A percentile compares a stretch with the other conserved stretches of the same genome.
Conservation (phyloP, 2,888 invertebrate species). For the Hololepta plana region DNA sequence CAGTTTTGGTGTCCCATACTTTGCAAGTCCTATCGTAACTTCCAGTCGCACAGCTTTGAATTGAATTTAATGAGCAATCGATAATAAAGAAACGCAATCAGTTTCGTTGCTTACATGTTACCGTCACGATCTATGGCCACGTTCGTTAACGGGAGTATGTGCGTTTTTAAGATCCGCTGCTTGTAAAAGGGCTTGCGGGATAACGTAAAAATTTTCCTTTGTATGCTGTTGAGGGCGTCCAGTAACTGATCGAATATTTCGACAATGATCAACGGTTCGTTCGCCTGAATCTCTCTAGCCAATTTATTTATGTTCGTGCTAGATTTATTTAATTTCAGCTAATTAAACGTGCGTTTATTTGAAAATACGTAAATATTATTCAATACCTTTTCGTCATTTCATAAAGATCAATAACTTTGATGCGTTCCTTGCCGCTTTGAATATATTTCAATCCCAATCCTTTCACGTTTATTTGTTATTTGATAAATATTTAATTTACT, state of each 20-base stretch:
- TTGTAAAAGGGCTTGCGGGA: constrained; percentile 1
- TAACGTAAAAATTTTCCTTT: constrained; percentile 1
- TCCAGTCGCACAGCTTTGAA: constrained; percentile 56
- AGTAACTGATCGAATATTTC: neutral
- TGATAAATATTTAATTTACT: too few species aligned
- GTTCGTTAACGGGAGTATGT: constrained; percentile 1
- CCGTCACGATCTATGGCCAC: neutral
- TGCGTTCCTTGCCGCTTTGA: neutral
- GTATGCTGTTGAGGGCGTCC: neutral
- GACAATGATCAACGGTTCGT: neutral
- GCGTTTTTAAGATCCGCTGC: neutral
- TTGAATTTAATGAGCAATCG: constrained; percentile 3
- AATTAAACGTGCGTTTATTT: too few species aligned
- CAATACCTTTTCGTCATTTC: neutral
- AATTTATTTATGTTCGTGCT: too few species aligned
- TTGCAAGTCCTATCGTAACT: constrained; percentile 76
- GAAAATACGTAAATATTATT: too few species aligned
- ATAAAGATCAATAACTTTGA: constrained; percentile 1
- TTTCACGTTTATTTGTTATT: too few species aligned
- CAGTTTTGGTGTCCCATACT: constrained; percentile 56
- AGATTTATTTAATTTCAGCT: too few species aligned
- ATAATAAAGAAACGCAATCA: too few species aligned
- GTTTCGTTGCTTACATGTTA: too few species aligned
- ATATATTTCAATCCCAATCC: constrained; percentile 2
- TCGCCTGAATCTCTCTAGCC: neutral